phyloP scores from a whole-genome alignment of 1,140 invertebrate genomes.

The Apis laboriosa region DNA sequence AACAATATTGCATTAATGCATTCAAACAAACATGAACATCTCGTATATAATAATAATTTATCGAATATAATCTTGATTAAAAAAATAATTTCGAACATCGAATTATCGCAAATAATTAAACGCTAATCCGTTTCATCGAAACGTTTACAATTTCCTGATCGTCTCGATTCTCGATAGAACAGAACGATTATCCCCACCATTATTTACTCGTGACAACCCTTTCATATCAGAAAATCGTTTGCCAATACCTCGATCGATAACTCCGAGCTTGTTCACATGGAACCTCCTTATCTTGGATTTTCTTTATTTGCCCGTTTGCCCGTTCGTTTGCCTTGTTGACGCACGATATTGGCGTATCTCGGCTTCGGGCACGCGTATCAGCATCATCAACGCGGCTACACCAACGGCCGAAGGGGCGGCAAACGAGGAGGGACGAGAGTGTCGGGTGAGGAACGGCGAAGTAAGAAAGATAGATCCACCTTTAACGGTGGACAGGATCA shows the following conservation, averaged over 20 bases:
- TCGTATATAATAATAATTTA: too few relatives aligned
- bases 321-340: conserved; percentile 77
- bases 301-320: conserved; percentile 70
- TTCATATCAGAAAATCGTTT: neutral
- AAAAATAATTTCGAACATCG: too few relatives aligned
- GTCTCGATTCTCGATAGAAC: neutral
- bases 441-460: conserved; percentile 11
- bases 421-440: conserved; percentile 10
- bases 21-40: too few relatives aligned
- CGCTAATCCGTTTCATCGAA: neutral
- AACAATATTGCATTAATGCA: too few relatives aligned
- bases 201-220: neutral
- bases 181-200: neutral
- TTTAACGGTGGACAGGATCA: conserved; percentile 47
- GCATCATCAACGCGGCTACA: conserved; percentile 41
- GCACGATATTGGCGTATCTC: conserved; percentile 75
- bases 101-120: neutral
- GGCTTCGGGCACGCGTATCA: conserved; percentile 70
- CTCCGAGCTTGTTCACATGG: conserved; percentile 22
- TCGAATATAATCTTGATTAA: too few relatives aligned
- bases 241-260: conserved; percentile 47
- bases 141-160: neutral
- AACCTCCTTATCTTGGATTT: conserved; percentile 61
- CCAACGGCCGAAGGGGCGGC: conserved; percentile 33
- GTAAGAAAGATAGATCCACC: conserved; percentile 38